A percentile compares a stretch with the other conserved stretches of the same genome.
Evolutionary conservation across 92 coral and sea anemone genomes (phyloP).

Genomic region (Micromussa lordhowensis): DNA sequence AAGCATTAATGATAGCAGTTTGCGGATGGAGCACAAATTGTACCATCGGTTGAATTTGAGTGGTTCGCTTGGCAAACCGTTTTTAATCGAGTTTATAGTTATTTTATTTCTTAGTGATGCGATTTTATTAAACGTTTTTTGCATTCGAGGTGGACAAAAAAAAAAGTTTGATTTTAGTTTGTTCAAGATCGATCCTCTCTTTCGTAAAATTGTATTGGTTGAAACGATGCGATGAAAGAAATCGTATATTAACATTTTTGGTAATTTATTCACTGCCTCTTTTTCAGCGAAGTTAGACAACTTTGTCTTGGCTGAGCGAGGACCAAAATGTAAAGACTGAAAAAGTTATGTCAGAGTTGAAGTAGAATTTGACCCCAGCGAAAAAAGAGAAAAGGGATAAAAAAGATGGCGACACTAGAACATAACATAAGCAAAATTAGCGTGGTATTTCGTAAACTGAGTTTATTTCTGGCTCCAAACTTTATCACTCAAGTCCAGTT

Average conservation of each 20-base stretch:
- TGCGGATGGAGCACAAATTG: background rate
- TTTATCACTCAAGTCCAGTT: conserved; percentile 8
- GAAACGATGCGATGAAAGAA: background rate
- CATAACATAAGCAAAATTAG: background rate
- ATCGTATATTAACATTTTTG: background rate
- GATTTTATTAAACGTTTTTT: background rate
- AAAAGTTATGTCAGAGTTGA: background rate
- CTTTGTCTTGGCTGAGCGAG: background rate
- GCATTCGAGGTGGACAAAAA: background rate
- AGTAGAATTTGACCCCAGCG: too few species aligned
- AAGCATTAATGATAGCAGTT: background rate
- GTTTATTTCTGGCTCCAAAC: conserved; percentile 15
- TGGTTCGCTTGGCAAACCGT: conserved; percentile 2
- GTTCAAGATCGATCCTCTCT: background rate
- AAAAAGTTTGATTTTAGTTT: background rate
- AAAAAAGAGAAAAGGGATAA: background rate
- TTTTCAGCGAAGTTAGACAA: background rate
- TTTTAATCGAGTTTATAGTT: conserved; percentile 12
- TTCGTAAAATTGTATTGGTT: background rate
- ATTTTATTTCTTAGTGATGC: conserved; percentile 13
- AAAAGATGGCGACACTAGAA: background rate
- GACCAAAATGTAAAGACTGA: background rate
- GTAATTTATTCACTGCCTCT: background rate
- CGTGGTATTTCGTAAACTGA: background rate
- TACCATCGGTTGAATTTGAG: conserved; percentile 10